Evolutionary conservation across 2,113 vertebrate genomes (phyloP), one percentile per base, ranked within the genome.

Genomic region (Macaca fascicularis): DNA sequence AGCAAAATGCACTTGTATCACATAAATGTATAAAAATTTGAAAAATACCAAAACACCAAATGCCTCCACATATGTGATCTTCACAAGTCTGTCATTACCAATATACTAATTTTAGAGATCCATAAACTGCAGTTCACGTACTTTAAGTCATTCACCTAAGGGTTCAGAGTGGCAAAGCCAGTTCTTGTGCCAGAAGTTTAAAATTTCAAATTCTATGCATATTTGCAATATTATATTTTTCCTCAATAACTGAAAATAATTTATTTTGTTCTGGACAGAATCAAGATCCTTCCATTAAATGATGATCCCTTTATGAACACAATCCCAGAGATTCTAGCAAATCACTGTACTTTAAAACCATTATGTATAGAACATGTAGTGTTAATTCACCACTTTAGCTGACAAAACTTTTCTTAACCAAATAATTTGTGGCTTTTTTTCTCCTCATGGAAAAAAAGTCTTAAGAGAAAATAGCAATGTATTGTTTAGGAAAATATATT

Each of bases 341-440:
- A 88, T 87, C 35, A 88, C 25, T 74, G 8, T 0, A 57, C 30
- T 89, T 93, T 76, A 20, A 23, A 87, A 86, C 13, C 45, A 69
- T 80, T 32, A 81, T 40, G 35, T 16, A 67, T 5, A 27, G 35
- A 50, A 8, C 5, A 67, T 20, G 9, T 12, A 13, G 55, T 89
- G 67, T 91, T 97, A 94, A 96, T 83, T 96, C 22, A 83, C 13
- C 3, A 74, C 5, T 64, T 84, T 89, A 55, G 30, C 19, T 75
- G 86, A 85, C 35, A 84, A 86, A 90, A 35, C 6, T 70, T 94
- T 80, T 83, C 61, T 81, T 96, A 93, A 91, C 87, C 57, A 97
- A 82, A 87, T 67, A 74, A 67, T 52, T 50, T 20, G 16, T 69
- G 16, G 17, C 16, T 52, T 45, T 50, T 22, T 76, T 38, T n/a